Evolutionary conservation across 2,888 invertebrate genomes (phyloP), one percentile per base, ranked within the genome.

Genomic region (Eupithecia inturbata): DNA sequence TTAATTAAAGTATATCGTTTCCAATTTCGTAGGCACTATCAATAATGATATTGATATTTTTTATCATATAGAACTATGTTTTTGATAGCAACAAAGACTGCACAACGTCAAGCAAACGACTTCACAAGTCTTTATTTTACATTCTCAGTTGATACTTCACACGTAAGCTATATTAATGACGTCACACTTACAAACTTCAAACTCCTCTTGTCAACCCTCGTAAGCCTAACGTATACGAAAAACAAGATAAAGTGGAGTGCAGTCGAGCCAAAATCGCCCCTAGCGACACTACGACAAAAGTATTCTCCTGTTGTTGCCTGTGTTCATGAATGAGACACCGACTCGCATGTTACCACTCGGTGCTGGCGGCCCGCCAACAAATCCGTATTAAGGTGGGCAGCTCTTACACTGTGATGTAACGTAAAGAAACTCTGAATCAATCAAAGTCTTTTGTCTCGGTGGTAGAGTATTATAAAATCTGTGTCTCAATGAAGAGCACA

Each of bases 361-460:
- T 68, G 84, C 82, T 92, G 92, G 92, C 92, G 85, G 83, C 77
- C 82, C 82, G 91, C 92, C 92, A 92, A 84, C 86, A 82, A 83
- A 85, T 84, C 85, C 85, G 83, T 85, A 88, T 86, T 85, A 85
- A 82, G 80, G 81, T 77, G 72, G 77, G 75, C 73, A 60, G 60
- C 39, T 77, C 78, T 90, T 82, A 90, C 86, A 89, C 87, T 77
- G 84, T 49, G 74, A 67, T 76, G 83, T 82, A 83, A 81, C 78
- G 36, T 60, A 45, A 14, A 49, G 60, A 62, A 19, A 31, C 31
- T 62, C 16, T 62, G 16, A 6, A 16, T 62, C 31, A 31, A 31
- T 62, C 19, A 31, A 14, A 9, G 9, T 9, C 7, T 31, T 62
- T 31, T 19, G 19, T 31, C 3, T 19, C 16, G 16, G 19, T 19